phyloP scores from a whole-genome alignment of 2,888 invertebrate genomes.

The Digitonthophagus gazella region DNA sequence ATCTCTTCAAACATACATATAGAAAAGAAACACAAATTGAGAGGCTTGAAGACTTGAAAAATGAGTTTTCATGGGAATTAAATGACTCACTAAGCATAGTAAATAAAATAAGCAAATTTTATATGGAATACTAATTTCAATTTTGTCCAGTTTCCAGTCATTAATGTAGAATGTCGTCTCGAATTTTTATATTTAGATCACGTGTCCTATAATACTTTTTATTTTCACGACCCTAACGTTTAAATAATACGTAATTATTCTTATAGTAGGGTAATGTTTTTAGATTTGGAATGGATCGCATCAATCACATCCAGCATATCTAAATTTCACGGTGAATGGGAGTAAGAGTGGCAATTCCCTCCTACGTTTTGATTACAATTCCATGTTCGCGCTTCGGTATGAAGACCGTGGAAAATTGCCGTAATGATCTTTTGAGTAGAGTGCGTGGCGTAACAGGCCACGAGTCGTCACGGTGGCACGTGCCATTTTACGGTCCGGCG shows the following conservation, averaged over 20 bases:
- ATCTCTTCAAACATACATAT: too few relatives aligned
- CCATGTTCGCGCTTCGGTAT: constrained; percentile 11
- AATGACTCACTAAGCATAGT: too few relatives aligned
- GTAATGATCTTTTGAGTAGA: constrained; percentile 30
- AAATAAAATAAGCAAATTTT: too few relatives aligned
- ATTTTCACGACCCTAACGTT: background rate
- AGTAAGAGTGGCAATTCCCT: background rate
- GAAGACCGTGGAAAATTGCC: constrained; percentile 13
- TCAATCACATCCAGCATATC: background rate
- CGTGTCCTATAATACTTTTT: background rate
- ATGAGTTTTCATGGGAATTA: too few relatives aligned
- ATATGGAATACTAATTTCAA: too few relatives aligned
- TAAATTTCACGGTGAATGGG: background rate
- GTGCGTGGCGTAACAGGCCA: constrained; percentile 35
- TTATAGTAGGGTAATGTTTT: background rate
- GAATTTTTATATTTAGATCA: background rate
- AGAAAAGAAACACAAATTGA: too few relatives aligned
- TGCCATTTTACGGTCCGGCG: constrained; percentile 13
- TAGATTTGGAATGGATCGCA: background rate
- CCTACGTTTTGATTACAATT: background rate
- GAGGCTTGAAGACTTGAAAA: too few relatives aligned
- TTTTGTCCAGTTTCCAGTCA: too few relatives aligned
- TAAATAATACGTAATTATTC: background rate
- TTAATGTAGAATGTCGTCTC: background rate
- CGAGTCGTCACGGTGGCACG: constrained; percentile 31